phyloP scores from a whole-genome alignment of 2,888 invertebrate species.

The Parnassius mnemosyne region DNA sequence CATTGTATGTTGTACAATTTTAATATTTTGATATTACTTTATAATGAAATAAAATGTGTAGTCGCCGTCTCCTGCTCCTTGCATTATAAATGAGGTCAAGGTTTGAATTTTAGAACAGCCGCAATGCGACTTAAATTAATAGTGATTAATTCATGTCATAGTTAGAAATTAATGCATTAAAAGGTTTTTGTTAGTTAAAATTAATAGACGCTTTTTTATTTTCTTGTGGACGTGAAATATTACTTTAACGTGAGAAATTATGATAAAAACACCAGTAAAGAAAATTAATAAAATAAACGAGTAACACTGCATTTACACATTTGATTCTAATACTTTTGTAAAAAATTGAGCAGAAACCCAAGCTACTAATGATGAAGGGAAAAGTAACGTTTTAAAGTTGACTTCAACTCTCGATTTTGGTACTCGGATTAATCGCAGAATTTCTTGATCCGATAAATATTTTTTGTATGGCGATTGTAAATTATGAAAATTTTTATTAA shows the following conservation, averaged over 20 bases:
- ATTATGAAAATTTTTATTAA: too few species aligned
- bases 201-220: constrained; percentile 9
- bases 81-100: constrained; percentile 71
- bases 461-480: too few species aligned
- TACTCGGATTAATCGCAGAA: too few species aligned
- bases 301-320: too few species aligned
- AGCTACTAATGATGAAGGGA: too few species aligned
- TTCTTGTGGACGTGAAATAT: constrained; percentile 3
- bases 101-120: constrained; percentile 55
- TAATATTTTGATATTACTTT: constrained; percentile 16
- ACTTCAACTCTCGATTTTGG: too few species aligned
- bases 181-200: constrained; percentile 26
- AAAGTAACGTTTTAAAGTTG: too few species aligned
- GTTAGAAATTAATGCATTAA: constrained; percentile 31
- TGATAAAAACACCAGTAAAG: neutral
- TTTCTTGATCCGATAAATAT: too few species aligned
- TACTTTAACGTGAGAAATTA: neutral
- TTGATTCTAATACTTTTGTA: too few species aligned
- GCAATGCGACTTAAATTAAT: constrained; percentile 37
- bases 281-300: too few species aligned
- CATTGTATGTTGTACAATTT: neutral
- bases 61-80: constrained; percentile 45
- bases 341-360: too few species aligned
- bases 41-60: constrained; percentile 37
- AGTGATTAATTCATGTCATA: constrained; percentile 34